Evolutionary conservation across 2,113 vertebrate genomes (phyloP).

Genomic region (Fregetta grallaria): DNA sequence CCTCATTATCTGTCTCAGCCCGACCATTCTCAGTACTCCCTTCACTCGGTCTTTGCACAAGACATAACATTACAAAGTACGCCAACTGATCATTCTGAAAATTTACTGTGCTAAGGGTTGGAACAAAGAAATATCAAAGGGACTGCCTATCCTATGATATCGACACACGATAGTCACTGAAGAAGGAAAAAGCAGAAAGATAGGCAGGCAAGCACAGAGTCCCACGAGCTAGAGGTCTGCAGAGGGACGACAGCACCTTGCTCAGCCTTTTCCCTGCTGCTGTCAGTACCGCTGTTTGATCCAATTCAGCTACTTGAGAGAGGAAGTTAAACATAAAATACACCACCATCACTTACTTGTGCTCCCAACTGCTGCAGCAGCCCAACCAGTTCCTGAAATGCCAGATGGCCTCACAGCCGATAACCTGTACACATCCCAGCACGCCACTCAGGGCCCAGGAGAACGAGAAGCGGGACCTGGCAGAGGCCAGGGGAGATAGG

Average conservation of each 20-base stretch:
- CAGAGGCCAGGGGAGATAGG: not conserved
- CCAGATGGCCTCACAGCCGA: not conserved
- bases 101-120: not conserved
- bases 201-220: not conserved
- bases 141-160: not conserved
- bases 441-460: not conserved
- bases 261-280: not conserved
- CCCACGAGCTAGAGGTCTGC: not conserved
- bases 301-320: not conserved
- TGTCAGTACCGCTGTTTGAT: not conserved
- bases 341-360: fast-evolving
- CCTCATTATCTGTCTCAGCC: not conserved
- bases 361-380: not conserved
- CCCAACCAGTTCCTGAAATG: not conserved
- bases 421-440: not conserved
- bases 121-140: not conserved
- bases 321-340: not conserved
- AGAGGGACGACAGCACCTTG: not conserved
- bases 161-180: fast-evolving
- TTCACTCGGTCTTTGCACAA: not conserved
- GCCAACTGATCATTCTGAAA: not conserved
- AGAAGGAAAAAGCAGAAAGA: not conserved
- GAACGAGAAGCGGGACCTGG: not conserved
- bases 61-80: fast-evolving
- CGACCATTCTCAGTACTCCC: not conserved